A percentile compares a stretch with the other conserved stretches of the same genome.
Conservation (phyloP, 1,140 invertebrate species). For the Lepidotrigona ventralis region DNA sequence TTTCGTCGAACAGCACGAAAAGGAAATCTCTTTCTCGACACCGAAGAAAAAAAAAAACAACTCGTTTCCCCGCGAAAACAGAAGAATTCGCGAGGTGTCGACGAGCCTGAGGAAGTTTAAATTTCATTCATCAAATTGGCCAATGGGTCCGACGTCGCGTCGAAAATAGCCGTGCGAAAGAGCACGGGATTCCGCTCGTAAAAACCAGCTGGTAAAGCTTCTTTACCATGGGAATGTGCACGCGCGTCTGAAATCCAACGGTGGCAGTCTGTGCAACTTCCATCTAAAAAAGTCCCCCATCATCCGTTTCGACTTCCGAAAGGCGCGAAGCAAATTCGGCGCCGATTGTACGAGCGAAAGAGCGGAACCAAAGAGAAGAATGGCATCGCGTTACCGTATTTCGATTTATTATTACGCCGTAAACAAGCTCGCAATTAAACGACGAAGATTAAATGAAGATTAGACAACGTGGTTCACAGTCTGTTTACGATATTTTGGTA, state of each 20-base stretch:
- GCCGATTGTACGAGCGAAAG: not conserved
- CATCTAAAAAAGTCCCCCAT: not conserved
- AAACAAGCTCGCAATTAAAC: slow-evolving; percentile 33
- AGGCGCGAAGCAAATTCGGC: not conserved
- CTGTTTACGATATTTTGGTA: not conserved
- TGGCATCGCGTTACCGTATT: too few relatives aligned
- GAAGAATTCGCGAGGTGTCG: not conserved
- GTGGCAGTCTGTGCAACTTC: not conserved
- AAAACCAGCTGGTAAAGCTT: slow-evolving; percentile 45
- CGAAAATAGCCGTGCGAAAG: slow-evolving; percentile 53
- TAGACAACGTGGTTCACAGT: not conserved
- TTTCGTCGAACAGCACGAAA: too few relatives aligned
- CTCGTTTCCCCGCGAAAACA: too few relatives aligned
- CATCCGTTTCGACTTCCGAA: too few relatives aligned
- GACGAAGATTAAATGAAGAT: too few relatives aligned
- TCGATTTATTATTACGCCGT: slow-evolving; percentile 20
- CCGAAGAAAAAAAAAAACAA: too few relatives aligned
- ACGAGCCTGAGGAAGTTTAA: slow-evolving; percentile 44
- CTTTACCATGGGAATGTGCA: slow-evolving; percentile 29
- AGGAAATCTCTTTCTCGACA: too few relatives aligned
- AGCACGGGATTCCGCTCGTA: slow-evolving; percentile 44
- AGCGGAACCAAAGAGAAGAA: not conserved
- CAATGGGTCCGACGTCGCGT: slow-evolving; percentile 26
- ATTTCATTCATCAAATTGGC: slow-evolving; percentile 56
- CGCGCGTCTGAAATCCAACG: slow-evolving; percentile 29